A percentile compares a stretch with the other conserved stretches of the same genome.
These are phyloP conservation scores for Tyrophagus putrescentiae DNA, from an alignment of 1,140 invertebrate genomes.

Conservation along the genomic window DNA sequence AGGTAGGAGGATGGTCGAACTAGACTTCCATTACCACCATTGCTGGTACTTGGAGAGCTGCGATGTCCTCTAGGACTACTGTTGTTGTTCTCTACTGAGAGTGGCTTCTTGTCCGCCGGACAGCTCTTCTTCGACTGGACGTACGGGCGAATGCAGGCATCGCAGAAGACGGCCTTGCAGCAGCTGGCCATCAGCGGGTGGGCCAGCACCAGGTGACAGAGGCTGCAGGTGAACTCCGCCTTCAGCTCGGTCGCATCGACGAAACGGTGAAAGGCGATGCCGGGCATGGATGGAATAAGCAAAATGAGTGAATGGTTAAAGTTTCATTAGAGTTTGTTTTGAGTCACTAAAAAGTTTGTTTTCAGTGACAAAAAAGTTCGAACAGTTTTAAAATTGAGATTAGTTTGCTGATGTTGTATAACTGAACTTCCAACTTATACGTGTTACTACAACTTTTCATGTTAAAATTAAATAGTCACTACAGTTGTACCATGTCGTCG, in stretches of 20 bases:
- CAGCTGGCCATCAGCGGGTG: neutral
- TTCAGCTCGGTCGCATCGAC: neutral
- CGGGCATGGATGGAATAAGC: neutral
- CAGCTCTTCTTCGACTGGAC: neutral
- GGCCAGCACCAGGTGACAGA: neutral
- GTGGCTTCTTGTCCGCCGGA: constrained; percentile 1
- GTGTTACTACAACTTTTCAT: no score
- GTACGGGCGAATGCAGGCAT: neutral
- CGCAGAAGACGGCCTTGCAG: neutral
- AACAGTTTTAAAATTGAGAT: neutral
- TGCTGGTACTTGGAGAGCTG: no score
- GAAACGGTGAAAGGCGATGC: neutral
- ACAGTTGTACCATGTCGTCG: no score
- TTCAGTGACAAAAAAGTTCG: neutral
- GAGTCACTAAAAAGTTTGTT: no score
- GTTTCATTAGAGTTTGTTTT: neutral
- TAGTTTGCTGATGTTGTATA: no score
- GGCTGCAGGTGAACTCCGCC: neutral
- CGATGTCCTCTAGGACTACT: no score
- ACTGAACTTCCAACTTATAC: no score
- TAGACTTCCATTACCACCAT: no score
- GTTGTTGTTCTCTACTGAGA: neutral
- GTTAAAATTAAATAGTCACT: no score
- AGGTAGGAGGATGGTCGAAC: neutral
- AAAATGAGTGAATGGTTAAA: neutral